Base-by-base conservation (phyloP, 2,888 invertebrate genomes). In the Miltochrista miniata region DNA sequence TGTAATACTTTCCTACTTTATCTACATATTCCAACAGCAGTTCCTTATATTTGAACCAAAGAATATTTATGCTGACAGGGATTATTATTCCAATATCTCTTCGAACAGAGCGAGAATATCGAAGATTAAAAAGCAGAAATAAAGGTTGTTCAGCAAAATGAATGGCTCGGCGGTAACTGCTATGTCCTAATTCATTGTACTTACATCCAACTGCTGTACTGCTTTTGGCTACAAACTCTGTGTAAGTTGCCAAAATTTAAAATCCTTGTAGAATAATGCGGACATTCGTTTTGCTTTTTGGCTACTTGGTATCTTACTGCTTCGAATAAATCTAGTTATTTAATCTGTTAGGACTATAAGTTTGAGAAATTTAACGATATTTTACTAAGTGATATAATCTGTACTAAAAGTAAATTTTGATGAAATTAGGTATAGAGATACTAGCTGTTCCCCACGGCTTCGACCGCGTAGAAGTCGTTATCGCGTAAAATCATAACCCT, bases 221-320 rank as follows among this genome's bases (percentile, higher is more conserved):
- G 58, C 50, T 71, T 76, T 81, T 85, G 81, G 83, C 81, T 70
- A 56, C 63, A 71, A 72, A 64, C 62, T 51, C 60, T 54, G 59
- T 65, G 53, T 56, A 55, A 72, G 68, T 71, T 75, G 85, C 84
- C 85, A 85, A 85, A 8, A 67, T 72, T 71, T 72, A 71, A 68
- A 71, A 69, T 52, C 53, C 56, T 18, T 76, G 73, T 72, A 72
- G 57, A 54, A 47, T 43, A 51, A 64, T 49, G 53, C 59, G 48
- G 24, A 51, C 18, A 24, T 24, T 24, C 18, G 18, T 24, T 2
- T 24, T 24, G 18, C 18, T 24, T 24, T 24, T 24, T 24, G 18
- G 18, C 18, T 24, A 24, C 18, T 24, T 24, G 18, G 2, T 4
- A 2, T 24, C 18, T 4, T 24, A 24, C 18, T 5, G 18, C 5